phyloP scores from a whole-genome alignment of 2,888 invertebrate genomes.

The Tetragonisca angustula region DNA sequence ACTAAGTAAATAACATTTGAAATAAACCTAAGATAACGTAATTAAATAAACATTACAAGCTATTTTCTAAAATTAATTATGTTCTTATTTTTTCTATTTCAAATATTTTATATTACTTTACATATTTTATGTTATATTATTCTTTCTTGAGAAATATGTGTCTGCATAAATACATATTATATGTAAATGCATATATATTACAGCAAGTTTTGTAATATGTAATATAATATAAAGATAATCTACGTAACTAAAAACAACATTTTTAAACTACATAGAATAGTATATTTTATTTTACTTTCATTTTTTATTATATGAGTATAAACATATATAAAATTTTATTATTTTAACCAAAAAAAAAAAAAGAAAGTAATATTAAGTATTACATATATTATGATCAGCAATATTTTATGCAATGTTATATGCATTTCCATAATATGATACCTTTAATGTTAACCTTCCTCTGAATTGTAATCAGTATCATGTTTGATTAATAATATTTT shows the following conservation, averaged over 20 bases:
- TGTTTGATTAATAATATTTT: background rate
- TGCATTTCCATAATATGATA: background rate
- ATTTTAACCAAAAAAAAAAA: background rate
- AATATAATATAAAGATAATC: background rate
- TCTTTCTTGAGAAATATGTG: background rate
- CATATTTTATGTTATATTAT: background rate
- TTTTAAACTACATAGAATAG: background rate
- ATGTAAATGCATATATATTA: background rate
- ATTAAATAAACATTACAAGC: background rate
- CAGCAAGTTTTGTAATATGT: background rate
- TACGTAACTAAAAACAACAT: background rate
- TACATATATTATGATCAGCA: background rate
- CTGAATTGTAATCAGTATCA: background rate
- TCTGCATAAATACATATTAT: background rate
- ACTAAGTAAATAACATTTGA: background rate
- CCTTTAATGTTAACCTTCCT: constrained; percentile 5
- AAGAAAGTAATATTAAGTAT: background rate
- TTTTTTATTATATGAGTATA: background rate
- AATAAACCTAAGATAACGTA: background rate
- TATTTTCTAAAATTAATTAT: background rate
- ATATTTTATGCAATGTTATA: background rate
- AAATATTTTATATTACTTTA: background rate
- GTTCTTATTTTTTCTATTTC: background rate
- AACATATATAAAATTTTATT: background rate
- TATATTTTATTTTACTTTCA: background rate